Evolutionary conservation across 1,140 invertebrate genomes (phyloP).

Genomic region (Leguminivora glycinivorella): DNA sequence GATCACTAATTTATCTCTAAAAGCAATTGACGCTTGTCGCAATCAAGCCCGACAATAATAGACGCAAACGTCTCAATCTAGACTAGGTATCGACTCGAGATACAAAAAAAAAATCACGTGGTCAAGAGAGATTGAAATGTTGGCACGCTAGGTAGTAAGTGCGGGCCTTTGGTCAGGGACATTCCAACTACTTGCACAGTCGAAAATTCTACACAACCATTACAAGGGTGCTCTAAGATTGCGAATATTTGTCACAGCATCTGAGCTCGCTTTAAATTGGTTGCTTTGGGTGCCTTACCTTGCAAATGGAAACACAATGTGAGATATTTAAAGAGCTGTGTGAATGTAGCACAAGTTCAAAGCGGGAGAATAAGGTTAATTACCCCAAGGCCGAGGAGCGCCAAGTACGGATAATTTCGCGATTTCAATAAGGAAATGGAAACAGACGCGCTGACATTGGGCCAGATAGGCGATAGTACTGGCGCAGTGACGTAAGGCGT

Average conservation of each 20-base stretch:
- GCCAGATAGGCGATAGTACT: constrained; percentile 35
- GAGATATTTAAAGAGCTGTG: constrained; percentile 59
- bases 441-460: constrained; percentile 39
- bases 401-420: constrained; percentile 34
- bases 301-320: neutral
- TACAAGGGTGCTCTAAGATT: neutral
- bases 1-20: neutral
- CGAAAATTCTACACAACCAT: neutral
- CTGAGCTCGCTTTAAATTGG: neutral
- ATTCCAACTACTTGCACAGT: neutral
- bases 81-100: constrained; percentile 12
- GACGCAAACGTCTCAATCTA: constrained; percentile 3
- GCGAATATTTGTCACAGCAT: neutral
- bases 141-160: constrained; percentile 56
- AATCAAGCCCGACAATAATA: constrained; percentile 13
- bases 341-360: constrained; percentile 72
- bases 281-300: neutral
- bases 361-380: constrained; percentile 65
- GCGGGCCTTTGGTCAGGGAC: constrained; percentile 38
- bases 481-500: neutral
- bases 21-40: constrained; percentile 3
- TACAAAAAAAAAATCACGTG: constrained; percentile 53
- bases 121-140: constrained; percentile 54
- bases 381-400: constrained; percentile 61
- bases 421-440: constrained; percentile 40